Percentiles rank a stretch among this genome's conserved stretches.
phyloP scores from a whole-genome alignment of 35 echinoderm and acorn worm genomes.

The Hemicentrotus pulcherrimus region DNA sequence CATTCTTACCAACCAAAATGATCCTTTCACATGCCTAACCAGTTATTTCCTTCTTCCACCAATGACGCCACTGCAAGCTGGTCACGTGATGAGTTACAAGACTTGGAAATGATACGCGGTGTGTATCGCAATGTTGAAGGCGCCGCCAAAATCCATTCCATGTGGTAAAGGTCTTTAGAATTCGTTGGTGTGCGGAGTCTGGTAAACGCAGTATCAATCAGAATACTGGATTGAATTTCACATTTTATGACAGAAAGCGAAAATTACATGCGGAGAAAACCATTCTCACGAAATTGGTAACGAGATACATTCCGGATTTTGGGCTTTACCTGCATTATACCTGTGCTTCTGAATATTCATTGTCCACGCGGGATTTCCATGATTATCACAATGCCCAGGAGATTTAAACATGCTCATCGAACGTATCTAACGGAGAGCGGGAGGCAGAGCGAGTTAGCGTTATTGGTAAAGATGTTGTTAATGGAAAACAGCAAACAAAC shows the following conservation, averaged over 20 bases:
- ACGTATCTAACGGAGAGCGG: neutral
- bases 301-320: neutral
- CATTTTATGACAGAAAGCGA: neutral
- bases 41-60: neutral
- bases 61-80: neutral
- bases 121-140: neutral
- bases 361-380: neutral
- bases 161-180: conserved; percentile 1
- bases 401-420: neutral
- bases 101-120: neutral
- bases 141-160: neutral
- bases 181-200: neutral
- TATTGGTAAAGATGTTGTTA: neutral
- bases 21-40: neutral
- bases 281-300: conserved; percentile 18
- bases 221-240: conserved; percentile 18
- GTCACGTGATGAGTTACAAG: neutral
- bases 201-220: neutral
- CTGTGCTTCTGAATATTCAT: conserved; percentile 2
- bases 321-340: neutral
- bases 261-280: neutral
- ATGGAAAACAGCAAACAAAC: neutral
- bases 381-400: neutral
- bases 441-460: neutral
- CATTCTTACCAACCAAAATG: neutral